phyloP scores from a whole-genome alignment of 2,797 vertebrate species.

The Enoplosus armatus region DNA sequence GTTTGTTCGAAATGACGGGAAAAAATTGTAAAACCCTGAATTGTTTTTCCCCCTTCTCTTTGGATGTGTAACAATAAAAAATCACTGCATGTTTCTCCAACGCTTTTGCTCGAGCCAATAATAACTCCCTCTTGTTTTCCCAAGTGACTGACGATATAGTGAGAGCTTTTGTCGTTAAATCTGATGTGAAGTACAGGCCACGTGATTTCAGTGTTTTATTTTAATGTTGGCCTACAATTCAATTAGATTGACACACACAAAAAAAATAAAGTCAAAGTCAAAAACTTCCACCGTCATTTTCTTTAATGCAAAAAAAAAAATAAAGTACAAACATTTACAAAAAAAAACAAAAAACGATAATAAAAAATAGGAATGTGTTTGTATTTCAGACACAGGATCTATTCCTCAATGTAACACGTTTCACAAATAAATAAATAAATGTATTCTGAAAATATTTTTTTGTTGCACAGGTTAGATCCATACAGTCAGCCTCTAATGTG shows the following conservation, averaged over 20 bases:
- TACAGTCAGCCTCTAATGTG: constrained; percentile 79
- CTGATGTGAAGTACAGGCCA: constrained; percentile 24
- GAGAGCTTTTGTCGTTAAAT: constrained; percentile 50
- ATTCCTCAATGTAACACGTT: constrained; percentile 91
- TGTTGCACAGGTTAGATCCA: constrained; percentile 89
- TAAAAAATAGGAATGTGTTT: constrained; percentile 98
- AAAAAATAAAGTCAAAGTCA: constrained; percentile 15
- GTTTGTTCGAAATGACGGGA: constrained; percentile 6
- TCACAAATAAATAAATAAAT: constrained; percentile 99
- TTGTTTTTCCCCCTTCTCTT: not conserved
- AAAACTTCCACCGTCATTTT: constrained; percentile 83
- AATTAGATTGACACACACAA: not conserved
- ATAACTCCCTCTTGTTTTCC: constrained; percentile 63
- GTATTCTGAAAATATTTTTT: constrained; percentile 87
- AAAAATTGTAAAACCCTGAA: constrained; percentile 1
- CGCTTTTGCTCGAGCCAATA: constrained; percentile 47
- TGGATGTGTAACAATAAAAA: constrained; percentile 23
- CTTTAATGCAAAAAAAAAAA: constrained; percentile 93
- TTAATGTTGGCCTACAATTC: not conserved
- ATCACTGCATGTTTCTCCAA: constrained; percentile 37
- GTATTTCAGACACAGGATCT: constrained; percentile 94
- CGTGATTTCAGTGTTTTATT: not conserved
- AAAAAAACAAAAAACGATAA: constrained; percentile 85
- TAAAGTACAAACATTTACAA: constrained; percentile 98
- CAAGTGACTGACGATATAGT: constrained; percentile 45